Evolutionary conservation across 2,797 vertebrate species (phyloP).

Genomic region (Lepilemur ruficaudatus): DNA sequence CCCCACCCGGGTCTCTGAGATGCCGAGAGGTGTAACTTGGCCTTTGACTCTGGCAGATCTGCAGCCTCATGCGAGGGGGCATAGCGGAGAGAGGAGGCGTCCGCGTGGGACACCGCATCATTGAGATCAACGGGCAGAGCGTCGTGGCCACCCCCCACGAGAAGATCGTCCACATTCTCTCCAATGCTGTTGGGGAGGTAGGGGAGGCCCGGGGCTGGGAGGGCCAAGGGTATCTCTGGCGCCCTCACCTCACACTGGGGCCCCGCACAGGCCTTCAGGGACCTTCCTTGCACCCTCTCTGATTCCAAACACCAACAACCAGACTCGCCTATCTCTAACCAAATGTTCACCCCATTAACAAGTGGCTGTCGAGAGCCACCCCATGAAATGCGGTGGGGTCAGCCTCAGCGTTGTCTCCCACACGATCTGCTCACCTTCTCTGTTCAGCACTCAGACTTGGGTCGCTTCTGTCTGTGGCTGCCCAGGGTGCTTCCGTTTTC

Average conservation of each 20-base stretch:
- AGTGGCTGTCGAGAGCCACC: not conserved
- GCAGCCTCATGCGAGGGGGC: slow-evolving; percentile 98
- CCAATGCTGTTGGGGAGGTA: slow-evolving; percentile 97
- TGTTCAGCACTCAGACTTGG: not conserved
- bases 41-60: slow-evolving; percentile 88
- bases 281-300: not conserved
- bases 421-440: not conserved
- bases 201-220: slow-evolving; percentile 39
- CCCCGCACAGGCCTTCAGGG: not conserved
- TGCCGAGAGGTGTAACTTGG: fast-evolving
- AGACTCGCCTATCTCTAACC: not conserved
- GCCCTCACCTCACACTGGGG: fast-evolving
- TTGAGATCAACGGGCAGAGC: slow-evolving; percentile 97
- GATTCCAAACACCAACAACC: no score
- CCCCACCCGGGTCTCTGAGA: not conserved
- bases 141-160: slow-evolving; percentile 97
- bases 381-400: fast-evolving
- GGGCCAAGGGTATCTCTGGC: not conserved
- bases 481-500: not conserved
- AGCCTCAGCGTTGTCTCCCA: not conserved
- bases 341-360: fast-evolving
- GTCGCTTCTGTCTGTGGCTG: not conserved
- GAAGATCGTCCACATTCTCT: slow-evolving; percentile 97
- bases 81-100: slow-evolving; percentile 97
- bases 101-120: slow-evolving; percentile 97